Evolutionary conservation across 2,113 vertebrate species (phyloP), one percentile per base, ranked within the genome.

Genomic region (Malurus melanocephalus): DNA sequence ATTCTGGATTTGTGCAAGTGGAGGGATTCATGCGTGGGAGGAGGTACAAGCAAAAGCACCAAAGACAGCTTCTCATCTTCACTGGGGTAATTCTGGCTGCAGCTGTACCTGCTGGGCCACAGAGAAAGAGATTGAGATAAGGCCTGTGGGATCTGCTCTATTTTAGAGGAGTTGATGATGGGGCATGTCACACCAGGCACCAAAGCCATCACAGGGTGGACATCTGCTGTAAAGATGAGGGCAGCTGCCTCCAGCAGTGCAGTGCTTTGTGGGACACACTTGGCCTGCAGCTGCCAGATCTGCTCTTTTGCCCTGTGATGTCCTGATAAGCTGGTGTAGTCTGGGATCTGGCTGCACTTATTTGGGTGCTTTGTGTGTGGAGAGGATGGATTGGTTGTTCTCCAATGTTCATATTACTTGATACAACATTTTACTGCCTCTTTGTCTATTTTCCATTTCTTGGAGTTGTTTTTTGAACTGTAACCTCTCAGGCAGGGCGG

Each of bases 211-310:
- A 79, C 59, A 79, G 77, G 53, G 45, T 76, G 80, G 73, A 79
- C 83, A 91, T 95, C 92, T 95, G 90, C 90, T 84, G 26, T 79
- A 72, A 93, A 93, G 90, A 91, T 90, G 92, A 91, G 60, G 80
- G 83, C 92, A 92, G 88, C 66, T 93, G 88, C 69, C 66, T 93
- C 59, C 80, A 90, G 85, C 93, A 92, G 68, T 43, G 73, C 57
- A 16, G 53, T 75, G 57, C 69, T 86, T 91, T 91, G 77, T 83
- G 80, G 80, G 83, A 78, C 62, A 46, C 90, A 93, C 85, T 91
- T 96, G 93, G 92, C 66, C 76, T 73, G 88, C 92, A 93, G 85
- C 90, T 94, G 88, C 65, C 87, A 75, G 27, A 93, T 89, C 69
- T 92, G 77, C 46, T 86, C 87, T 85, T 95, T 53, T 93, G 85